Evolutionary conservation across 2,797 vertebrate species (phyloP), one percentile per base, ranked within the genome.

Genomic region (Oreochromis mossambicus): DNA sequence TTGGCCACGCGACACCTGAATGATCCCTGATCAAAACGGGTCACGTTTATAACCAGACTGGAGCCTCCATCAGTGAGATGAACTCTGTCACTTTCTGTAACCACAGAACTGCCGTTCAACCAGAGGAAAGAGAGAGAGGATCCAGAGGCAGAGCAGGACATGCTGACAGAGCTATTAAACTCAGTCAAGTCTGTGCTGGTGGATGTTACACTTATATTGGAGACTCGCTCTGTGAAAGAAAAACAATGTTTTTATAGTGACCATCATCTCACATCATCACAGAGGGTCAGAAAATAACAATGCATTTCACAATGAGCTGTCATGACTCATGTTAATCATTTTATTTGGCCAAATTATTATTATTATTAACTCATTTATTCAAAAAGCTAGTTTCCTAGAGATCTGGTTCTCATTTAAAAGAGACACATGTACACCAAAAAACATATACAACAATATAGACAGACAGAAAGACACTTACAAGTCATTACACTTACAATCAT

Each of bases 1-100:
- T 96, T 96, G 0, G 55, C 85, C 58, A 88, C 95, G 3, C 51
- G 50, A 76, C 95, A 96, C 3, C 2, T 80, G 79, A 92, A 93
- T 2, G 92, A 89, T 13, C 93, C 93, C 51, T 73, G 52, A 56
- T 96, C 94, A 36, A 90, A 94, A 54, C 92, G 83, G 7, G 34
- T 86, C 50, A 79, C 90, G 14, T 11, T 78, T 82, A 96, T 86
- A 21, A 80, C 81, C 26, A 96, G 87, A 68, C 29, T 81, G 66
- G 80, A 24, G 80, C 54, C 78, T 70, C 66, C 55, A 17, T 83
- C 84, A 32, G 61, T 87, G 73, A 95, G 51, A 32, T 87, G 77
- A 78, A 93, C 83, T 51, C 83, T 83, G 6, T 48, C 78, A 21
- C 82, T 85, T 10, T 36, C 21, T 76, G 76, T 92, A n/a, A 96